phyloP scores from a whole-genome alignment of 2,888 invertebrate genomes.

The Pyrgus malvae region DNA sequence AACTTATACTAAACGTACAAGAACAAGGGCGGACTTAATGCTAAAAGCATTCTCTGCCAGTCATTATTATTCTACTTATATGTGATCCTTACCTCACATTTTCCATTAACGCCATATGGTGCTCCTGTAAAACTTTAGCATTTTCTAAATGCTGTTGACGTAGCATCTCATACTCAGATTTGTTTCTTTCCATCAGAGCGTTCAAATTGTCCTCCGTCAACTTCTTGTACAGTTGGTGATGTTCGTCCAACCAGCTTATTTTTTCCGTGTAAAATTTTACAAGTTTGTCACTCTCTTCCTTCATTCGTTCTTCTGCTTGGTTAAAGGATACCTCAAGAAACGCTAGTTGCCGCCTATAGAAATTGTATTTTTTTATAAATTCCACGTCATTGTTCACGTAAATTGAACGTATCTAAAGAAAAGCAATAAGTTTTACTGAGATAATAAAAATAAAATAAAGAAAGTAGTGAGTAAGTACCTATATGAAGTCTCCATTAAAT shows the following conservation, averaged over 20 bases:
- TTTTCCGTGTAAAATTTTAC: slow-evolving; percentile 76
- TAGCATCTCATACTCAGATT: slow-evolving; percentile 62
- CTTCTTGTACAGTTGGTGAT: slow-evolving; percentile 72
- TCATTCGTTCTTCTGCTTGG: slow-evolving; percentile 82
- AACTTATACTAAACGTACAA: too few relatives aligned
- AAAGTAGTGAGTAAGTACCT: slow-evolving; percentile 56
- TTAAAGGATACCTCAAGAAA: slow-evolving; percentile 80
- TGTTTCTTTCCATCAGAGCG: slow-evolving; percentile 70
- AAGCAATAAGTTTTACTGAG: not conserved
- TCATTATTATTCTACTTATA: not conserved
- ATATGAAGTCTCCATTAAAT: slow-evolving; percentile 83
- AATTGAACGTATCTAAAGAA: too few relatives aligned
- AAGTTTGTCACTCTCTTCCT: slow-evolving; percentile 79
- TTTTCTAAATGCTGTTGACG: slow-evolving; percentile 74
- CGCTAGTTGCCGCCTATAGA: slow-evolving; percentile 79
- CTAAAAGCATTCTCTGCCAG: too few relatives aligned
- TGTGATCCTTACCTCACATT: slow-evolving; percentile 75
- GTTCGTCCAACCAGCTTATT: slow-evolving; percentile 76
- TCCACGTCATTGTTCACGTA: too few relatives aligned
- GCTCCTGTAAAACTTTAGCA: slow-evolving; percentile 66
- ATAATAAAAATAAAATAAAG: too few relatives aligned
- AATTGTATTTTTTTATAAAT: not conserved
- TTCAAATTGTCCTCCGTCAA: slow-evolving; percentile 76
- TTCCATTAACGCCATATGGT: slow-evolving; percentile 78
- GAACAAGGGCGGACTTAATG: too few relatives aligned